Base-by-base conservation (phyloP, 2,888 invertebrate species). In the Yponomeuta plumbellus region DNA sequence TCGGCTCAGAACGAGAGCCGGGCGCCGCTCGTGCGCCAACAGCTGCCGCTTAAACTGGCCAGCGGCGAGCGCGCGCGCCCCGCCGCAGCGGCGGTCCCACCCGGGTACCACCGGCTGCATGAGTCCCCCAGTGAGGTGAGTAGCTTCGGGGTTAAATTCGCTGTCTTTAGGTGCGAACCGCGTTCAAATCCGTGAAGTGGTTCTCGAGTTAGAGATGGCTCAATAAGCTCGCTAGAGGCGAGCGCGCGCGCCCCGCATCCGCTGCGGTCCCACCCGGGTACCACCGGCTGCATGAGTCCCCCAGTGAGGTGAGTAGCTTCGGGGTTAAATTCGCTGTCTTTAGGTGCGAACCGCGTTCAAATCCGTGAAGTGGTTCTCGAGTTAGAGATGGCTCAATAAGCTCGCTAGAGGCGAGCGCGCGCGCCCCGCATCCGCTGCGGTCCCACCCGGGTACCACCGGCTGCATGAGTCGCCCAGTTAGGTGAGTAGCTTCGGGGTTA, bases 11-110 rank as follows among this genome's bases (percentile, higher is more conserved):
- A 88, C 76, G 88, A 88, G 74, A 88, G 83, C 4, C 69, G 84
- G 0, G 88, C 86, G 71, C 84, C 85, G 85, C 20, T 74, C 74
- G 94, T 97, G 1, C 97, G 96, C 76, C 98, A 98, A 77, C 97
- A 98, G 83, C 87, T 98, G 69, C 98, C 98, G 0, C 89, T 97
- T 71, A 98, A 98, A 81, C 90, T 98, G 61, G 97, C 97, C n/a
- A 91, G 90, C 66, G 89, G 89, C 64, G 88, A 89, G 69, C 77
- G 8, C 88, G 86, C 61, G 21, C 67, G 13, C 86, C 61, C 40
- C 67, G 11, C 68, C 66, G 61, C 94, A 34, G 88, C 87, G 68
- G 74, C 93, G 80, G 92, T 85, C 8, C 89, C 91, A 66, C 85
- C 88, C 4, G 90, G 0, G 0, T 91, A 91, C 78, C 86, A 86